Conservation (phyloP, 2,888 invertebrate species). For the Caenorhabditis japonica region DNA sequence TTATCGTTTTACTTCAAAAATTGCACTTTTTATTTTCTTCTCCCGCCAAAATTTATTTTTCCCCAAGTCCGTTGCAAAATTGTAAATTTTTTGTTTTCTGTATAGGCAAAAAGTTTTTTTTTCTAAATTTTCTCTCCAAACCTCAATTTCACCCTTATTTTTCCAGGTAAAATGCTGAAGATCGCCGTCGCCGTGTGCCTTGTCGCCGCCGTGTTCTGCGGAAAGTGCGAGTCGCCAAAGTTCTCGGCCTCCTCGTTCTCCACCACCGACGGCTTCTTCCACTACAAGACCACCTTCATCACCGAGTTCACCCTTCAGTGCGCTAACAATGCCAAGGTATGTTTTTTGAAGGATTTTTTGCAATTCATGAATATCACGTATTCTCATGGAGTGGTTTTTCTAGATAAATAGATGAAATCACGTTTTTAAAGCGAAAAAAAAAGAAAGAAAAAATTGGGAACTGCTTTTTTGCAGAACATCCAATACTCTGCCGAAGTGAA, state of each 20-base stretch:
- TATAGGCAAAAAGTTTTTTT: too few relatives aligned
- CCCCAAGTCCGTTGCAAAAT: too few relatives aligned
- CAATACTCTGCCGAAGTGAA: conserved; percentile 91
- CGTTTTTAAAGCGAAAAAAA: too few relatives aligned
- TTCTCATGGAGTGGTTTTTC: too few relatives aligned
- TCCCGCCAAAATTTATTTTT: too few relatives aligned
- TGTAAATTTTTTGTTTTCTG: too few relatives aligned
- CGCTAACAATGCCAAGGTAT: conserved; percentile 79
- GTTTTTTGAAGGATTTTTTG: conserved; percentile 56
- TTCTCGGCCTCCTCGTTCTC: conserved; percentile 86
- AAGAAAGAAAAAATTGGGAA: too few relatives aligned
- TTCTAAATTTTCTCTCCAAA: not conserved
- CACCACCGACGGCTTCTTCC: conserved; percentile 91
- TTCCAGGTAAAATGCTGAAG: conserved; percentile 54
- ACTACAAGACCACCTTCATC: conserved; percentile 88
- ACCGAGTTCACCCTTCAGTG: conserved; percentile 91
- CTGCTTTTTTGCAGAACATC: too few relatives aligned
- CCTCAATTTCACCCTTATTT: not conserved
- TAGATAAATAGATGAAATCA: too few relatives aligned
- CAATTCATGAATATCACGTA: not conserved
- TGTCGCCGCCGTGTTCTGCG: conserved; percentile 53
- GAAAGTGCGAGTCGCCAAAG: conserved; percentile 78
- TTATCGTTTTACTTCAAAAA: conserved; percentile 1
- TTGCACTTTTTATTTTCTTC: not conserved
- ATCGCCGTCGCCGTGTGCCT: conserved; percentile 43